Evolutionary conservation across 2,888 invertebrate species (phyloP).

Genomic region (Eremobia ochroleuca): DNA sequence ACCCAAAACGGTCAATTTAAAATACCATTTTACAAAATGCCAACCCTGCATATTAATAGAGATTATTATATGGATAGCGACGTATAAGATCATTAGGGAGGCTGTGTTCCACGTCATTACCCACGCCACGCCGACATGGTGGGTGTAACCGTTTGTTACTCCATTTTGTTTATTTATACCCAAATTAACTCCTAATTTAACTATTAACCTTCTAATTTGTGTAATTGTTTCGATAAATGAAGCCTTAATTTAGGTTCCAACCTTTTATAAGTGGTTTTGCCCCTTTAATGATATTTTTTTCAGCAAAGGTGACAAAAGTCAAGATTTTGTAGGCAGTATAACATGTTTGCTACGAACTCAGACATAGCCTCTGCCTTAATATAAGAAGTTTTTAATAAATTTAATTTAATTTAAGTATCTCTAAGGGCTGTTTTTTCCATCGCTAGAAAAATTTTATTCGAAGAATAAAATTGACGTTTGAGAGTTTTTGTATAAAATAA

Average conservation of each 20-base stretch:
- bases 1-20: conserved; percentile 1
- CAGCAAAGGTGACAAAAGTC: too few relatives aligned
- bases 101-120: conserved; percentile 40
- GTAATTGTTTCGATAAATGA: conserved; percentile 54
- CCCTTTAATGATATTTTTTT: conserved; percentile 21
- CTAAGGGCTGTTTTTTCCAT: too few relatives aligned
- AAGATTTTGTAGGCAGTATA: too few relatives aligned
- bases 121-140: conserved; percentile 21
- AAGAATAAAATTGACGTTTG: too few relatives aligned
- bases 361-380: too few relatives aligned
- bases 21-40: conserved; percentile 20
- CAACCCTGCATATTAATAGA: conserved; percentile 32
- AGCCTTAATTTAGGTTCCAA: conserved; percentile 18
- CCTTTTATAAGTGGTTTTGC: conserved; percentile 22
- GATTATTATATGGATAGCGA: conserved; percentile 41
- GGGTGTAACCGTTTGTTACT: conserved; percentile 35
- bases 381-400: too few relatives aligned
- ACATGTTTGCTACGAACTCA: too few relatives aligned
- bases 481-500: too few relatives aligned
- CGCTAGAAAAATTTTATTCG: too few relatives aligned
- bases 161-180: conserved; percentile 57
- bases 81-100: conserved; percentile 46
- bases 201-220: conserved; percentile 51
- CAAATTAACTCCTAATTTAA: conserved; percentile 51
- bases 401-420: too few relatives aligned